These are phyloP conservation scores for Heliornis fulica DNA, from an alignment of 2,113 vertebrate genomes.

Conservation along the genomic window DNA sequence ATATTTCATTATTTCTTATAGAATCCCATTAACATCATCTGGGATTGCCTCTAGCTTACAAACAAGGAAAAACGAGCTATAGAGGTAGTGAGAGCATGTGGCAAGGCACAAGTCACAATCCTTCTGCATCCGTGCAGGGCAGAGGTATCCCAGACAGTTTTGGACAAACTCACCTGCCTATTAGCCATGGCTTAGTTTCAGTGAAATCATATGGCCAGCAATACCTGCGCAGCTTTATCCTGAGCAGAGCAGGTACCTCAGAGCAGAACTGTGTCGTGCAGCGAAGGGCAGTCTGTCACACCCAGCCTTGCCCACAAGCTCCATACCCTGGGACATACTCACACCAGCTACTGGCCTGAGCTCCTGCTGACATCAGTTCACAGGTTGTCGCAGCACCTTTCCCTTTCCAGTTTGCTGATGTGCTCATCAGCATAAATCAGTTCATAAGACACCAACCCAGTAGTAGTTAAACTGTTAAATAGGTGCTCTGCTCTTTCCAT, in stretches of 20 bases:
- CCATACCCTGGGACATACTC: neutral
- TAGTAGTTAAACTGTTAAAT: neutral
- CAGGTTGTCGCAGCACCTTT: neutral
- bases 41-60: neutral
- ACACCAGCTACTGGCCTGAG: neutral
- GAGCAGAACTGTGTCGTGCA: fast-evolving
- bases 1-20: neutral
- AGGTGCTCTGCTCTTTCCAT: neutral
- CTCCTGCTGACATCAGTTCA: neutral
- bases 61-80: neutral
- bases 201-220: neutral
- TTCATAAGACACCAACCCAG: neutral
- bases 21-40: neutral
- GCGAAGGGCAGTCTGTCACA: neutral
- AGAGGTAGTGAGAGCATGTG: neutral
- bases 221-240: neutral
- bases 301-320: neutral
- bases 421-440: neutral
- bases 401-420: neutral
- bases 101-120: fast-evolving
- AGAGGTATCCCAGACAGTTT: neutral
- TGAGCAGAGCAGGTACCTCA: neutral
- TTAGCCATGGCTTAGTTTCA: neutral
- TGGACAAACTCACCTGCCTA: neutral
- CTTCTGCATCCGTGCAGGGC: neutral